Base-by-base conservation (phyloP, 2,888 invertebrate species). In the Andrena praecox region DNA sequence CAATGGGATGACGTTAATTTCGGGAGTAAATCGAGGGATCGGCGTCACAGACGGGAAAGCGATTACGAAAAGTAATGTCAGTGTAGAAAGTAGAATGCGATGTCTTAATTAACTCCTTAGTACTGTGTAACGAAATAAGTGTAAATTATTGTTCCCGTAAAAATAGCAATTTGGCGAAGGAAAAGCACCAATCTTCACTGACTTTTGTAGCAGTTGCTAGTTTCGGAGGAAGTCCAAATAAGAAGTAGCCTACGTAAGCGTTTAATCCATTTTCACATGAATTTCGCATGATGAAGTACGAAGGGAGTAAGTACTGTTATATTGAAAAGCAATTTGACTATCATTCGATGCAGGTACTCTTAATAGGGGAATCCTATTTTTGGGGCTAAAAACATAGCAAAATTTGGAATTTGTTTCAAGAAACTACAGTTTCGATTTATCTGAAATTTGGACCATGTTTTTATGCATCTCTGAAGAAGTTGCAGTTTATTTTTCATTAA, bases 81-180 rank as follows among this genome's bases (percentile, higher is more conserved):
- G 35, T 62, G 31, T 74, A 74, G 77, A 77, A 77, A 67, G 75
- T 77, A n/a, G 35, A 29, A 35, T 52, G 29, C 1, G 60, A 31
- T n/a, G 31, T 7, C 12, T 73, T 62, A 67, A 74, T 74, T 31
- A 29, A 24, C 3, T 16, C 16, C 20, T 24, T 42, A 67, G 12
- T 31, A 24, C n/a, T 27, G 7, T 8, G 2, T 27, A 50, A 8
- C 33, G 24, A 50, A 35, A 2, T 8, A 27, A 29, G 16, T 3
- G 31, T 6, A 10, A 60, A 60, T 75, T 27, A 50, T 24, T 33
- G 48, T 29, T 60, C 27, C 5, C 5, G 20, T 63, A 42, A 42
- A 42, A 63, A 27, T 63, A 24, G 42, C 0, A 20, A 20, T 12
- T 16, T 7, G 24, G 16, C 5, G n/a, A 8, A 54, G 2, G 20